Evolutionary conservation across 2,113 vertebrate genomes (phyloP).

Genomic region (Cottus gobio): DNA sequence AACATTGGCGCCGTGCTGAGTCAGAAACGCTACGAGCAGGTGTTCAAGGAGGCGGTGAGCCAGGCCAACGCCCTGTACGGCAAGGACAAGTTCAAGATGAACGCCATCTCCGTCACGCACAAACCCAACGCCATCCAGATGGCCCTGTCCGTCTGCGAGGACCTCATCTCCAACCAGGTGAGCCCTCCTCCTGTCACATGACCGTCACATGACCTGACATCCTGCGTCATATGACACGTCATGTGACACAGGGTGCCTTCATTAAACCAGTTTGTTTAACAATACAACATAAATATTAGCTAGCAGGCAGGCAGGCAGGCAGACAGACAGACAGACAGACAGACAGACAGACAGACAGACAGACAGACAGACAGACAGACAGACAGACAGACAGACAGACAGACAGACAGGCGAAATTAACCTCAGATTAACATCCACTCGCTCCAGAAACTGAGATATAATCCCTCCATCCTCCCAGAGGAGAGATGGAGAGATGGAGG

Average conservation of each 20-base stretch:
- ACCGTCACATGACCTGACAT: no score
- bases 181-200: neutral
- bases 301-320: no score
- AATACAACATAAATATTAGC: no score
- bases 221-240: no score
- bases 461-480: conserved; percentile 27
- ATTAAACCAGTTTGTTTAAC: no score
- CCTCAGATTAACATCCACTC: conserved; percentile 62
- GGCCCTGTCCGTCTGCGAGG: conserved; percentile 97
- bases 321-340: neutral
- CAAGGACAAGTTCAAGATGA: conserved; percentile 94
- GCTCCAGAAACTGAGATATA: conserved; percentile 39
- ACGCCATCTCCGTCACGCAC: conserved; percentile 97
- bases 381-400: neutral
- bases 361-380: neutral
- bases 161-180: conserved; percentile 98
- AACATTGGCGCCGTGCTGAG: conserved; percentile 96
- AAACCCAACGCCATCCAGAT: conserved; percentile 98
- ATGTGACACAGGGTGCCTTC: no score
- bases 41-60: conserved; percentile 93
- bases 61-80: conserved; percentile 93
- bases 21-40: conserved; percentile 94
- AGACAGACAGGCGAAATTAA: neutral
- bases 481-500: conserved; percentile 13
- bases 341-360: neutral